Base-by-base conservation (phyloP, 2,113 vertebrate species). In the Columba livia region DNA sequence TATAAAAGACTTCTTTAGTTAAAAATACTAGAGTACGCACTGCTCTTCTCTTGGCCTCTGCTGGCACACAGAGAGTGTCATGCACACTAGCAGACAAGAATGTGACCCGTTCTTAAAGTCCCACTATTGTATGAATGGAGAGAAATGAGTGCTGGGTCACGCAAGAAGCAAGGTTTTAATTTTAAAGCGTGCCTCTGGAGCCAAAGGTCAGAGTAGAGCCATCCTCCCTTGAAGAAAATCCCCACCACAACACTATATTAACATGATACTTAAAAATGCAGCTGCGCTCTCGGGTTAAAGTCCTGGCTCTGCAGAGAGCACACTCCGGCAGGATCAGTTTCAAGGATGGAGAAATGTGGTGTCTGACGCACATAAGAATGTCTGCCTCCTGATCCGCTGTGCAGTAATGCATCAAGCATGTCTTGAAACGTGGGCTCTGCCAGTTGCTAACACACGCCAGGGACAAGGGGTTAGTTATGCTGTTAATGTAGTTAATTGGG, bases 261-360 rank as follows among this genome's bases (percentile, higher is more conserved):
- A 97, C 83, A 87, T 92, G 92, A 97, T 94, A 93, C 94, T 77
- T 81, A 77, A 92, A 94, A 93, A 96, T 94, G 96, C 94, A 94
- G 96, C 96, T 93, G 93, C 5, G 1, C 83, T 94, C 88, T 95
- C 58, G 70, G 73, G 94, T 94, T 93, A 81, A 92, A 93, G 85
- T 92, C 77, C 75, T 96, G 94, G 96, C 93, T 89, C 77, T 93
- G 83, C 50, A 36, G 77, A 72, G 77, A 96, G 93, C 96, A 96
- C 96, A 93, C 83, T 90, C 61, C 0, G 23, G 73, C 92, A 95
- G 92, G 94, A 96, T 93, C 91, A 93, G 92, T 96, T 96, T 95
- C 93, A 65, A 95, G 93, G 93, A 96, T 93, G 92, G 88, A 96
- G 94, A 94, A 97, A 96, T 93, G 90, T 2, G 80, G 93, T 79